These are phyloP conservation scores for Dendroctonus ponderosae DNA, from an alignment of 1,140 invertebrate species.

Conservation along the genomic window DNA sequence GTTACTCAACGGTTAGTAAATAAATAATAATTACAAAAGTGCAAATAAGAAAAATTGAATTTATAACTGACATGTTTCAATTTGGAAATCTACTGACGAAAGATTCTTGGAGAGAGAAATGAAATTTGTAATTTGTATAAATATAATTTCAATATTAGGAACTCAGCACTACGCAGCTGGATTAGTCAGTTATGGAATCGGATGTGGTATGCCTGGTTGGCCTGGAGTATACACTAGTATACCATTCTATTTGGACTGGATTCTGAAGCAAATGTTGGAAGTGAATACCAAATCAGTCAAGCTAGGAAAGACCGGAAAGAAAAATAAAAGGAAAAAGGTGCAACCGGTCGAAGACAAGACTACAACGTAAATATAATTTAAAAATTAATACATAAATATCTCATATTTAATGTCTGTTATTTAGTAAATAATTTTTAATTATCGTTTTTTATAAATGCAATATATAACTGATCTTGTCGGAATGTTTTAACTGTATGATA, in stretches of 20 bases:
- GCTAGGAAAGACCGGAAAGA: constrained; percentile 3
- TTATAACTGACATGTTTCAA: too few species aligned
- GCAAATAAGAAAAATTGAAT: too few species aligned
- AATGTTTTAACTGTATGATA: too few species aligned
- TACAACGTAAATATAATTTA: not conserved
- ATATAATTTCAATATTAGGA: constrained; percentile 13
- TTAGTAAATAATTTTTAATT: too few species aligned
- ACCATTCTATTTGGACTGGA: constrained; percentile 56
- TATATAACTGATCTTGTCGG: too few species aligned
- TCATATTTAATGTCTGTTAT: too few species aligned
- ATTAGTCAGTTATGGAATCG: constrained; percentile 62
- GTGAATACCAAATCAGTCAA: constrained; percentile 2
- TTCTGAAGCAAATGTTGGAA: constrained; percentile 24
- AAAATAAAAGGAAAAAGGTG: constrained; percentile 7
- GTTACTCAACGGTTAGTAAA: constrained; percentile 38
- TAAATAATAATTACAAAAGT: not conserved
- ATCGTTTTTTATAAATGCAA: too few species aligned
- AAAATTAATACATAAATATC: too few species aligned
- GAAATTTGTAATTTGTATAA: too few species aligned
- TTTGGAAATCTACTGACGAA: too few species aligned
- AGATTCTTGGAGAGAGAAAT: too few species aligned
- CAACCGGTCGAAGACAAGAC: not conserved
- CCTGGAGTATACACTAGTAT: constrained; percentile 65
- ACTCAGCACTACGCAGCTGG: constrained; percentile 51
- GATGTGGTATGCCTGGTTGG: constrained; percentile 56